Percentiles rank a stretch among this genome's conserved stretches.
Conservation (phyloP, 2,888 invertebrate genomes). For the Dusona sp. region DNA sequence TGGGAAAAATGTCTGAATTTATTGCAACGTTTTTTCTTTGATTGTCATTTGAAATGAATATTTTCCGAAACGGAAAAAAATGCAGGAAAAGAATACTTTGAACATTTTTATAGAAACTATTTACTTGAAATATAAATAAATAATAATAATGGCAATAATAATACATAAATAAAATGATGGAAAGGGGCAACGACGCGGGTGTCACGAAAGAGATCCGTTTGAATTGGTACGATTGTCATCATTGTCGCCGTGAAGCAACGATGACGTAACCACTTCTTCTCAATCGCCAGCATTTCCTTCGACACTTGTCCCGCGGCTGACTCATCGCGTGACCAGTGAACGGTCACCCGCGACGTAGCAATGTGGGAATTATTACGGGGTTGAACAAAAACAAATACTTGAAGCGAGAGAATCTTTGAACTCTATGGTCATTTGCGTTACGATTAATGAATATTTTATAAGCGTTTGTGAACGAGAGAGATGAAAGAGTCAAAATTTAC, state of each 20-base stretch:
- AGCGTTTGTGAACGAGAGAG: background rate
- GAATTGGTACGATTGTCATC: conserved; percentile 71
- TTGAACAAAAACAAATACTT: conserved; percentile 22
- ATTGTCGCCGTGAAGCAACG: conserved; percentile 20
- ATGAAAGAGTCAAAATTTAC: background rate
- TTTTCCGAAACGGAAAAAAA: background rate
- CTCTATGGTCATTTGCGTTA: background rate
- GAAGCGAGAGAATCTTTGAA: conserved; percentile 1
- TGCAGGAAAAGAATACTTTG: background rate
- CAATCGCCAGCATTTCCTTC: conserved; percentile 73
- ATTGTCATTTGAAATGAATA: background rate
- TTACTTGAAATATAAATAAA: background rate
- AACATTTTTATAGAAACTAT: background rate
- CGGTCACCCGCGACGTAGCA: conserved; percentile 32
- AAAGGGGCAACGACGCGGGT: conserved; percentile 41
- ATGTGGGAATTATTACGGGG: conserved; percentile 37
- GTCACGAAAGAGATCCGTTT: conserved; percentile 56
- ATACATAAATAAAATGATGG: background rate
- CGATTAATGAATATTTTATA: conserved; percentile 20
- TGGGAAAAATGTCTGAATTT: background rate
- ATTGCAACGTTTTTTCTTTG: background rate
- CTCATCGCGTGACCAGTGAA: conserved; percentile 45
- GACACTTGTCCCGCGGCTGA: conserved; percentile 58
- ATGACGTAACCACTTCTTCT: conserved; percentile 76
- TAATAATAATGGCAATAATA: too few species aligned